Evolutionary conservation across 2,113 vertebrate species (phyloP).

Genomic region (Thryonomys swinderianus): DNA sequence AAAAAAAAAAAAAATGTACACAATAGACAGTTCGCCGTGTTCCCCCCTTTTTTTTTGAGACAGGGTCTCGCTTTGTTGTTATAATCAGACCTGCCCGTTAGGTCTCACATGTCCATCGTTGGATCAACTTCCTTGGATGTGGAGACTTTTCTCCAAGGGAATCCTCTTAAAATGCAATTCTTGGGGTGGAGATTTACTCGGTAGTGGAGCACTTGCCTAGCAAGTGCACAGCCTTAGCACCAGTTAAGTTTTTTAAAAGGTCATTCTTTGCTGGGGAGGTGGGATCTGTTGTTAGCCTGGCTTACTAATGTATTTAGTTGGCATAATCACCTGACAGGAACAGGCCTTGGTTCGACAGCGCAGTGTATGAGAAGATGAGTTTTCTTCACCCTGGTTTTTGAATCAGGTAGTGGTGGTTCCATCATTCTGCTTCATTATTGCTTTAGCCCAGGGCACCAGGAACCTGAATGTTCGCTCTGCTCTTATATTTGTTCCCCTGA

Average conservation of each 20-base stretch:
- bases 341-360: neutral
- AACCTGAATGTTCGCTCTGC: neutral
- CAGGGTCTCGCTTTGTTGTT: neutral
- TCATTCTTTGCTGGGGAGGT: neutral
- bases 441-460: neutral
- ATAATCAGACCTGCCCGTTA: neutral
- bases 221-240: neutral
- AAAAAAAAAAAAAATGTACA: too few species aligned
- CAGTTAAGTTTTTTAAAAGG: neutral
- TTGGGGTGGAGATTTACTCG: neutral
- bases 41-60: neutral
- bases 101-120: neutral
- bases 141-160: neutral
- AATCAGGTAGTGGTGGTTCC: neutral
- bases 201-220: neutral
- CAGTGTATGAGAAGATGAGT: neutral
- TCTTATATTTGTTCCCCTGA: neutral
- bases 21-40: too few species aligned
- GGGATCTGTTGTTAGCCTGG: neutral
- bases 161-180: slow-evolving; percentile 11
- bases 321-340: neutral
- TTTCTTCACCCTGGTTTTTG: neutral
- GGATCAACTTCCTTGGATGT: neutral
- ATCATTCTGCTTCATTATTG: neutral
- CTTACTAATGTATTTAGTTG: slow-evolving; percentile 2